These are phyloP conservation scores for Achroia grisella DNA, from an alignment of 1,140 invertebrate species.

Conservation along the genomic window DNA sequence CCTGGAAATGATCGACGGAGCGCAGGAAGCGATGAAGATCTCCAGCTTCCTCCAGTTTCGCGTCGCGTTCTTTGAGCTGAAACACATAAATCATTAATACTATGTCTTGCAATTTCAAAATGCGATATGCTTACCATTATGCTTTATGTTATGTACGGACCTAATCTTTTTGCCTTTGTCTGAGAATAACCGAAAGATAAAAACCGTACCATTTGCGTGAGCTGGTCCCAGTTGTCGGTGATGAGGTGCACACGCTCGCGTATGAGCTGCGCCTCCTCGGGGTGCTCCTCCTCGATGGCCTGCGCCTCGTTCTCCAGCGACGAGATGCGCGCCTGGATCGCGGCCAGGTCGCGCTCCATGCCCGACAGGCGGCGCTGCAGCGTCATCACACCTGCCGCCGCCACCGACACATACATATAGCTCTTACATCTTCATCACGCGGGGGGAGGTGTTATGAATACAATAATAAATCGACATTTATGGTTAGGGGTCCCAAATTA, in stretches of 20 bases:
- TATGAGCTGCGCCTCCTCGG: slow-evolving; percentile 95
- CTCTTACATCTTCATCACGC: no score
- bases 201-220: slow-evolving; percentile 90
- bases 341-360: slow-evolving; percentile 98
- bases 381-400: slow-evolving; percentile 79
- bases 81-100: background rate
- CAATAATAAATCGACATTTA: no score
- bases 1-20: slow-evolving; percentile 99
- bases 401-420: no score
- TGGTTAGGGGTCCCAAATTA: no score
- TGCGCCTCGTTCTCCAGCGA: slow-evolving; percentile 94
- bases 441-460: no score
- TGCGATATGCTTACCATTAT: background rate
- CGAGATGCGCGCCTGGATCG: slow-evolving; percentile 97
- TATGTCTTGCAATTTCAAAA: no score
- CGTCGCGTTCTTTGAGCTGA: slow-evolving; percentile 95
- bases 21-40: slow-evolving; percentile 98
- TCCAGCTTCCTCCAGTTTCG: slow-evolving; percentile 98
- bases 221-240: slow-evolving; percentile 92
- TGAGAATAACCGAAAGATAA: background rate
- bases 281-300: slow-evolving; percentile 93
- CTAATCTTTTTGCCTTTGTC: no score
- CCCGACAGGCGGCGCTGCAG: slow-evolving; percentile 91
- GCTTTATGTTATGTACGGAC: background rate
- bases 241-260: slow-evolving; percentile 94